Evolutionary conservation across 1,140 invertebrate species (phyloP), one percentile per base, ranked within the genome.

Genomic region (Tetraneura akinire): DNA sequence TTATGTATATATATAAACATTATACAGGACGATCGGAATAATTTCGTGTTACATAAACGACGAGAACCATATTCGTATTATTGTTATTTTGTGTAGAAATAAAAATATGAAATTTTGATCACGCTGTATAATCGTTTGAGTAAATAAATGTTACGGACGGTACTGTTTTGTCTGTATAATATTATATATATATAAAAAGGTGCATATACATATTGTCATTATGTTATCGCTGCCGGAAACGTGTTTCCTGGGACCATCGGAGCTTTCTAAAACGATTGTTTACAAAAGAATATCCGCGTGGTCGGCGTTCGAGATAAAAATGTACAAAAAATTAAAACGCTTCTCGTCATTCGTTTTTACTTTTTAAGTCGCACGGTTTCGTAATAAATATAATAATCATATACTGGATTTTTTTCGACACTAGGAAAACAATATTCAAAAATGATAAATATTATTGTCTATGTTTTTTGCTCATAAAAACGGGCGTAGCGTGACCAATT

Each of bases 181-280:
- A n/a, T n/a, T n/a, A n/a, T n/a, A n/a, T n/a, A n/a, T n/a, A n/a
- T n/a, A n/a, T n/a, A n/a, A n/a, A n/a, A n/a, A n/a, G n/a, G n/a
- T n/a, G n/a, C n/a, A n/a, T n/a, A n/a, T n/a, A n/a, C n/a, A n/a
- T n/a, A n/a, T n/a, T n/a, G n/a, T n/a, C n/a, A n/a, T n/a, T n/a
- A n/a, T 64, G 21, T 21, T 66, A 66, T 45, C 66, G n/a, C 42
- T 18, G 37, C 21, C 66, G 66, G 66, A 68, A 68, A 68, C 26
- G 14, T 5, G 66, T 68, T 47, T 45, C 37, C 66, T 21, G 66
- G 42, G 66, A 68, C 66, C 1, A 13, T 3, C n/a, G n/a, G 21
- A 26, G 42, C 66, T 68, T 68, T 68, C 66, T 68, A 47, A 45
- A 45, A 45, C 21, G 66, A 18, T 13, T 66, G n/a, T 66, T 66